Conservation (phyloP, 2,888 invertebrate genomes). For the Malachius bipustulatus region DNA sequence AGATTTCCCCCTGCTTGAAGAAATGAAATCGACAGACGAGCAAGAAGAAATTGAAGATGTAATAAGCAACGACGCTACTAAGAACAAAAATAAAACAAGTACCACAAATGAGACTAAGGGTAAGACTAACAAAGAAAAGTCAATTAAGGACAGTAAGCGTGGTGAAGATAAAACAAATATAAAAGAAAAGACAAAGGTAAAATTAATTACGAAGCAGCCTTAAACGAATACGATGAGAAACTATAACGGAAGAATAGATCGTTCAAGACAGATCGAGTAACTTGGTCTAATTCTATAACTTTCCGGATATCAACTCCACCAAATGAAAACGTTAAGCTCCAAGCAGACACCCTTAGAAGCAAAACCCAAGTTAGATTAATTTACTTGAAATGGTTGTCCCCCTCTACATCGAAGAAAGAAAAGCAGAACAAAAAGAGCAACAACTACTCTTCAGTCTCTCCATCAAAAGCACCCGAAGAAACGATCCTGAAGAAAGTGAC, state of each 20-base stretch:
- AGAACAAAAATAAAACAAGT: slow-evolving; percentile 12
- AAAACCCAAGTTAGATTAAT: slow-evolving; percentile 40
- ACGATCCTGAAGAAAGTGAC: slow-evolving; percentile 29
- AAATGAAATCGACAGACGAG: slow-evolving; percentile 22
- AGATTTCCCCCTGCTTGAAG: slow-evolving; percentile 43
- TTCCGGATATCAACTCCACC: slow-evolving; percentile 40
- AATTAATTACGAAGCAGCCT: slow-evolving; percentile 13
- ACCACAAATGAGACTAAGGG: slow-evolving; percentile 16
- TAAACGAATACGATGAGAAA: slow-evolving; percentile 25
- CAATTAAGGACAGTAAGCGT: slow-evolving; percentile 26
- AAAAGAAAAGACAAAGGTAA: slow-evolving; percentile 9
- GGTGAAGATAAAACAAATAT: slow-evolving; percentile 32
- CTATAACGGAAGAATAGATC: slow-evolving; percentile 22
- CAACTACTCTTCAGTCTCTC: slow-evolving; percentile 14
- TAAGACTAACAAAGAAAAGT: slow-evolving; percentile 23
- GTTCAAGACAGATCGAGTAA: slow-evolving; percentile 33
- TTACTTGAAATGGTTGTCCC: slow-evolving; percentile 34
- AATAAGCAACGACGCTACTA: too few relatives aligned
- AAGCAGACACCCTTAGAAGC: slow-evolving; percentile 46
- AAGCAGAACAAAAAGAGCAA: slow-evolving; percentile 16
- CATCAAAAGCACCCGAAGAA: slow-evolving; percentile 20
- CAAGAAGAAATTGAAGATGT: slow-evolving; percentile 17
- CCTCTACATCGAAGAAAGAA: slow-evolving; percentile 28
- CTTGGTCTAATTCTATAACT: slow-evolving; percentile 43
- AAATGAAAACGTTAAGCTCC: slow-evolving; percentile 38